Conservation (phyloP, 1,140 invertebrate genomes). For the Brachionus rotundiformis region DNA sequence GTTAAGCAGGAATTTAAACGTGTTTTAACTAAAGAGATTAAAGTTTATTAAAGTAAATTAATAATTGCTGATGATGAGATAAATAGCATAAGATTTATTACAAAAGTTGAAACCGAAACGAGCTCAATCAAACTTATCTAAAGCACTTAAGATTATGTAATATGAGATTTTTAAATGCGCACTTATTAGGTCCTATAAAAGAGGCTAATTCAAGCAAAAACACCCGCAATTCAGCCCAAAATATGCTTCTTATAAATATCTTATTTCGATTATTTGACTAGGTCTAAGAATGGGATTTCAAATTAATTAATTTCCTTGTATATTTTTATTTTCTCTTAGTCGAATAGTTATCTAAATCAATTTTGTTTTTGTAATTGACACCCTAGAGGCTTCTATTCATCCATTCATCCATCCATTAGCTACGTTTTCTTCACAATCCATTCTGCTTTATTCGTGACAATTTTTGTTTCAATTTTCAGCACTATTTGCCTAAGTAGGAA, state of each 20-base stretch:
- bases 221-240: background rate
- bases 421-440: background rate
- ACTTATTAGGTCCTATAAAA: conserved; percentile 9
- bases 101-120: conserved; percentile 11
- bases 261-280: background rate
- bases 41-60: background rate
- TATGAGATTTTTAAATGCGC: background rate
- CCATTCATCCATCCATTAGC: background rate
- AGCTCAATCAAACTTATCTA: conserved; percentile 8
- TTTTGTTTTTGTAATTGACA: background rate
- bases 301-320: conserved; percentile 11
- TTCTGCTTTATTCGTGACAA: conserved; percentile 7
- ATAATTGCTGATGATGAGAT: conserved; percentile 5
- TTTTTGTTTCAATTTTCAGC: conserved; percentile 1
- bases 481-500: background rate
- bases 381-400: background rate
- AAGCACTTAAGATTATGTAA: background rate
- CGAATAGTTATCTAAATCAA: conserved; percentile 8
- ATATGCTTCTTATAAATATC: conserved; percentile 1
- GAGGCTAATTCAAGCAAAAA: background rate
- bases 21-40: background rate
- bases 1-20: background rate
- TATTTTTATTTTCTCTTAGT: background rate
- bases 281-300: conserved; percentile 4
- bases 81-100: conserved; percentile 16